phyloP scores from a whole-genome alignment of 2,888 invertebrate species.

The Desoria tigrina region DNA sequence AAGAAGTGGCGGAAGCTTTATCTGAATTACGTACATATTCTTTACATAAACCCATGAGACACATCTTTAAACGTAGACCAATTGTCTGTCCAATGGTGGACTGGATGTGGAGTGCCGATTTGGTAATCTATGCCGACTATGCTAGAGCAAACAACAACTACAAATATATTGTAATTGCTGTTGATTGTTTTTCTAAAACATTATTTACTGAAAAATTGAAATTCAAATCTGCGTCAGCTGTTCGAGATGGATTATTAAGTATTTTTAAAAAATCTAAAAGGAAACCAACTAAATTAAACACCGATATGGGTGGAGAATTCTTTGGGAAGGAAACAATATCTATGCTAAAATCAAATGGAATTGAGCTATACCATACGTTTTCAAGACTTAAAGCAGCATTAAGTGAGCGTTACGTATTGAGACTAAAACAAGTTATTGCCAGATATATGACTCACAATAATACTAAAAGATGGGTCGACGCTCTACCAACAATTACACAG shows the following conservation, averaged over 20 bases:
- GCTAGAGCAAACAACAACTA: background rate
- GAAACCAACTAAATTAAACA: background rate
- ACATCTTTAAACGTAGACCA: background rate
- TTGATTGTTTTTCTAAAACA: background rate
- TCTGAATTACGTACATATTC: background rate
- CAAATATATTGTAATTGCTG: background rate
- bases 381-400: background rate
- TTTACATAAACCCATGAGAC: background rate
- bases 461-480: conserved; percentile 6
- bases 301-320: background rate
- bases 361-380: background rate
- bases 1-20: background rate
- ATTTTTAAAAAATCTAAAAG: conserved; percentile 11
- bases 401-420: background rate
- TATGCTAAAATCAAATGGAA: background rate
- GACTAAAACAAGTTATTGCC: background rate
- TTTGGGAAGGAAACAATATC: background rate
- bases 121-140: background rate
- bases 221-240: background rate
- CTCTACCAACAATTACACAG: background rate
- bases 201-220: background rate
- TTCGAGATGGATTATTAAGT: background rate
- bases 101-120: background rate
- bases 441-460: conserved; percentile 5
- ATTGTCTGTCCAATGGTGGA: background rate